Evolutionary conservation across 30 jellyfish, hydroid and myxozoan species (phyloP).

Genomic region (Chironex yamaguchii): DNA sequence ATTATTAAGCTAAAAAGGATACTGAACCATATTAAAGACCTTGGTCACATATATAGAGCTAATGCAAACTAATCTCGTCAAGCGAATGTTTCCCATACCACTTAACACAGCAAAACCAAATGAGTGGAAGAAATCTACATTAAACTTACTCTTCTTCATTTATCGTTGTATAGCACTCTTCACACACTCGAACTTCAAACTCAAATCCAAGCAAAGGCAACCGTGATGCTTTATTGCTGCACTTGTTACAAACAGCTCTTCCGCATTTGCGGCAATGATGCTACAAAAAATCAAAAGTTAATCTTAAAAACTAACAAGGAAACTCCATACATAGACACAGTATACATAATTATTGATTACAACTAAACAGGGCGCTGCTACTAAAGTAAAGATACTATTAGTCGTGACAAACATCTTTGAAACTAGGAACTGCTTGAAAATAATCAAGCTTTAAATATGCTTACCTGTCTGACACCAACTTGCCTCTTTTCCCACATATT

Average conservation of each 20-base stretch:
- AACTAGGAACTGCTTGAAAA: too few relatives aligned
- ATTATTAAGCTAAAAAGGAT: too few relatives aligned
- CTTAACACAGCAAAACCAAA: too few relatives aligned
- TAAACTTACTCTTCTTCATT: slow-evolving; percentile 86
- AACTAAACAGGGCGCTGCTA: too few relatives aligned
- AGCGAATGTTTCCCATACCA: too few relatives aligned
- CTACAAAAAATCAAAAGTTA: slow-evolving; percentile 37
- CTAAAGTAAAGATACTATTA: too few relatives aligned
- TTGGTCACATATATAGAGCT: not conserved
- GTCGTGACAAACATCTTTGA: too few relatives aligned
- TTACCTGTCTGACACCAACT: slow-evolving; percentile 97
- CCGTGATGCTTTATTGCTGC: slow-evolving; percentile 83
- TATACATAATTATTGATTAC: too few relatives aligned
- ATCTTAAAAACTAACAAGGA: too few relatives aligned
- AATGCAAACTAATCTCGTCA: not conserved
- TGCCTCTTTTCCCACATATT: slow-evolving; percentile 95
- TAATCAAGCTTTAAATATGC: not conserved
- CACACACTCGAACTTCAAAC: slow-evolving; percentile 87
- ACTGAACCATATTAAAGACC: too few relatives aligned
- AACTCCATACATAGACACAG: too few relatives aligned
- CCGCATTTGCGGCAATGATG: slow-evolving; percentile 98
- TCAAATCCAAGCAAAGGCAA: slow-evolving; percentile 94
- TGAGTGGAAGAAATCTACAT: not conserved
- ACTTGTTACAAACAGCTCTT: slow-evolving; percentile 94
- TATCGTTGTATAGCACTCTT: slow-evolving; percentile 75